Base-by-base conservation (phyloP, 2,888 invertebrate species). In the Hermaeophaga mercurialis region DNA sequence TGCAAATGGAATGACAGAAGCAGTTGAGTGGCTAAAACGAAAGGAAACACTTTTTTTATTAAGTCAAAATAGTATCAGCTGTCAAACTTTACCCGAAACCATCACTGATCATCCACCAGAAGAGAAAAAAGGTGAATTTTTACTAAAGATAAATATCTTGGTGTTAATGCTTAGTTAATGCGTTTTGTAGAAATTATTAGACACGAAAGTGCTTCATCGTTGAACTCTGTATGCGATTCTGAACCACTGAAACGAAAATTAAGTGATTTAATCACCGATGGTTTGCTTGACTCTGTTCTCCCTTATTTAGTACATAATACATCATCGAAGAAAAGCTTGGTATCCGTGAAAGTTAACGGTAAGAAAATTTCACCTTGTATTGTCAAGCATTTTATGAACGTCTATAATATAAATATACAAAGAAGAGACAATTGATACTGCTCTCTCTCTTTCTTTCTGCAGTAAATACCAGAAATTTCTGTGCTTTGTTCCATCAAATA, bases 231-330 rank as follows among this genome's bases (percentile, higher is more conserved):
- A 24, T 43, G 61, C 38, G 62, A 67, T 33, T 57, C 65, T 1
- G 72, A 71, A 34, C 46, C 68, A 7, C 60, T 78, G 52, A 75
- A 69, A 66, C 63, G 52, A 19, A 74, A 67, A 68, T 64, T 75
- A 34, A 72, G 67, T 60, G 76, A 90, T 79, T 85, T 91, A 1
- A 81, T 93, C 59, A 87, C 88, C 43, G 92, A 92, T 78, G 92
- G 92, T 8, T 82, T 93, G 57, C 76, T 92, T 44, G 93, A 93
- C 77, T 90, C 91, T 0, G 87, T 93, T 54, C 75, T 92, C 43
- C 89, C 92, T 0, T 90, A 90, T 70, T 81, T 92, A 63, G 80
- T 87, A 9, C 83, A 67, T 43, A 65, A 56, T 14, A 43, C 56
- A 17, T 24, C 57, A 9, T 39, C 62, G 24, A 48, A 56, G 19